Conservation (phyloP, 1,140 invertebrate genomes). For the Megalopta genalis region DNA sequence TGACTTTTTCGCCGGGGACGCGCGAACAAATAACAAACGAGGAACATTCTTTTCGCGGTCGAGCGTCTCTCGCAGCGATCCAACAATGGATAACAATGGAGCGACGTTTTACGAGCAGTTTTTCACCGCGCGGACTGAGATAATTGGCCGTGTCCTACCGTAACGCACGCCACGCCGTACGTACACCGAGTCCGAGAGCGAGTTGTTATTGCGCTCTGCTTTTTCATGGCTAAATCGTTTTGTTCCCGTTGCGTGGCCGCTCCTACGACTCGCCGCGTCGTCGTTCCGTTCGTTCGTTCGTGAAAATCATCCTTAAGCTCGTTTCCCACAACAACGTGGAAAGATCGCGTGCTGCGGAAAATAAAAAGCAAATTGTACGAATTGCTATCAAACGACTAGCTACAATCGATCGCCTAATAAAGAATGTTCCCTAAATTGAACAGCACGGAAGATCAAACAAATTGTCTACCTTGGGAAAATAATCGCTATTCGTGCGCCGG, state of each 20-base stretch:
- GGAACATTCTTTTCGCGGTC: neutral
- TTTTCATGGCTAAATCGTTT: slow-evolving; percentile 27
- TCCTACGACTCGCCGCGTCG: neutral
- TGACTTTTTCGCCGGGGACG: neutral
- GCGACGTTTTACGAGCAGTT: slow-evolving; percentile 21
- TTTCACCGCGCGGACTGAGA: slow-evolving; percentile 25
- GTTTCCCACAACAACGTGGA: slow-evolving; percentile 15
- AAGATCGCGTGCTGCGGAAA: too few relatives aligned
- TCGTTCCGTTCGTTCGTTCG: neutral
- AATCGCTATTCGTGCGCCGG: too few relatives aligned
- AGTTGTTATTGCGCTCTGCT: slow-evolving; percentile 20
- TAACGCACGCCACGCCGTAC: neutral
- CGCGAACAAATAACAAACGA: slow-evolving; percentile 1
- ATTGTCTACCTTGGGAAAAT: too few relatives aligned
- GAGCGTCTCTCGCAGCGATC: neutral
- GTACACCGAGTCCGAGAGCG: neutral
- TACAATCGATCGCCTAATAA: too few relatives aligned
- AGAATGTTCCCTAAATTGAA: too few relatives aligned
- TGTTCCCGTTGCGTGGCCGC: neutral
- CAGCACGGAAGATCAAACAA: too few relatives aligned
- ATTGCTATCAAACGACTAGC: too few relatives aligned
- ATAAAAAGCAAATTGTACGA: too few relatives aligned
- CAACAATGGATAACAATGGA: slow-evolving; percentile 1
- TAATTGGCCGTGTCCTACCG: slow-evolving; percentile 36
- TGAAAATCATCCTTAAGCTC: slow-evolving; percentile 7